Conservation (phyloP, 2,797 vertebrate genomes). For the Aulostomus chinensis region DNA sequence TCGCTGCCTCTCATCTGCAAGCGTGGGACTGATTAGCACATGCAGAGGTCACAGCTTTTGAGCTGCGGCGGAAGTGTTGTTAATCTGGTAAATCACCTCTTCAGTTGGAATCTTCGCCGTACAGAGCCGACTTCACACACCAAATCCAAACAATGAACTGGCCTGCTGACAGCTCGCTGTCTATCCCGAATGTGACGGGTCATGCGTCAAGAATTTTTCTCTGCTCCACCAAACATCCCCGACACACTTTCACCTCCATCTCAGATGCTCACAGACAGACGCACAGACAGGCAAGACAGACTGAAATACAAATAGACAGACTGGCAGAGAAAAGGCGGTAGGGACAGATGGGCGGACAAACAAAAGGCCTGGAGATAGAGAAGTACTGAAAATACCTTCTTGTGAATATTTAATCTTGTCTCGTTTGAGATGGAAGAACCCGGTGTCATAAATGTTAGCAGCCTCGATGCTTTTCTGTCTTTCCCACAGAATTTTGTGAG, state of each 20-base stretch:
- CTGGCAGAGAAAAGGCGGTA: conserved; percentile 12
- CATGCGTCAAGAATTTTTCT: conserved; percentile 57
- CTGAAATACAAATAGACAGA: conserved; percentile 58
- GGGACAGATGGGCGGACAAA: background rate
- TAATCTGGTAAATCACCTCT: conserved; percentile 55
- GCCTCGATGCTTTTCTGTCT: too few relatives aligned
- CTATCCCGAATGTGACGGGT: conserved; percentile 28
- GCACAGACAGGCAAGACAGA: conserved; percentile 42
- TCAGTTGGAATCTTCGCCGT: conserved; percentile 23
- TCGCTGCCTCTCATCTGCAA: too few relatives aligned
- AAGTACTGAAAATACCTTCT: too few relatives aligned
- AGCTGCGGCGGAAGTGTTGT: conserved; percentile 31
- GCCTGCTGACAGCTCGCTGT: conserved; percentile 51
- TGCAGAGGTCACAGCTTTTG: conserved; percentile 20
- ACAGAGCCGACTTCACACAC: conserved; percentile 36
- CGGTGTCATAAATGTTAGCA: too few relatives aligned
- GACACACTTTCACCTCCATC: conserved; percentile 51
- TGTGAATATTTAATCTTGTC: too few relatives aligned
- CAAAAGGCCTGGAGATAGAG: conserved; percentile 11
- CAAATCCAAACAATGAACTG: conserved; percentile 59
- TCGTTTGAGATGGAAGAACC: too few relatives aligned
- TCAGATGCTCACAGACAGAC: conserved; percentile 39
- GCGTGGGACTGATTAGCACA: background rate
- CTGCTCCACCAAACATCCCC: conserved; percentile 55
- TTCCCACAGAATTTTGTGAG: too few relatives aligned